These are phyloP conservation scores for Plutomurus gul DNA, from an alignment of 1,140 invertebrate genomes.

Conservation along the genomic window DNA sequence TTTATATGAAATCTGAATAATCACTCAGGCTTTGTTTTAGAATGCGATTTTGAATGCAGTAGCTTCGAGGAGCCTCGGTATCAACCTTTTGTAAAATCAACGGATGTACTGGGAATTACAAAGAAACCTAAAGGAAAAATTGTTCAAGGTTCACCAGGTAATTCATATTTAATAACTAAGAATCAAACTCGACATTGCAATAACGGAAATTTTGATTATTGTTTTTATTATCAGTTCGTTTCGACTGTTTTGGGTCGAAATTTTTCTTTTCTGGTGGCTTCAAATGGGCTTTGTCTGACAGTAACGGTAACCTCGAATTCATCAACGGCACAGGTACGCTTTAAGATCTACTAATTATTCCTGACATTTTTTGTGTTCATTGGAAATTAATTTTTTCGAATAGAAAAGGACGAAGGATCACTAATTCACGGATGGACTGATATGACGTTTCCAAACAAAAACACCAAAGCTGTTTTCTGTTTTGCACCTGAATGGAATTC, in stretches of 20 bases:
- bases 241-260: slow-evolving; percentile 37
- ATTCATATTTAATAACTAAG: too few relatives aligned
- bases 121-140: slow-evolving; percentile 12
- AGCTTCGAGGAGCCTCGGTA: slow-evolving; percentile 29
- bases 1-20: not conserved
- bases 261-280: slow-evolving; percentile 40
- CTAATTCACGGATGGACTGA: slow-evolving; percentile 32
- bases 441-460: slow-evolving; percentile 33
- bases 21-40: too few relatives aligned
- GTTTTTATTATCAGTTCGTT: too few relatives aligned
- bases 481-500: slow-evolving; percentile 40
- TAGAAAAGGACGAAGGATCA: slow-evolving; percentile 36
- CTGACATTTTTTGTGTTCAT: not conserved
- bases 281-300: slow-evolving; percentile 30
- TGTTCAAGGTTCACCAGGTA: not conserved
- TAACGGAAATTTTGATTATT: too few relatives aligned
- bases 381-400: not conserved
- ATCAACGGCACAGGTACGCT: slow-evolving; percentile 15
- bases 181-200: too few relatives aligned
- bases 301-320: slow-evolving; percentile 25
- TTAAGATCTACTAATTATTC: not conserved
- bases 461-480: not conserved
- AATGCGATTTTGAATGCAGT: slow-evolving; percentile 38
- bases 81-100: slow-evolving; percentile 1
- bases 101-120: slow-evolving; percentile 31